Percentiles rank a stretch among this genome's conserved stretches.
These are phyloP conservation scores for Grapholita molesta DNA, from an alignment of 1,140 invertebrate species.

Conservation along the genomic window DNA sequence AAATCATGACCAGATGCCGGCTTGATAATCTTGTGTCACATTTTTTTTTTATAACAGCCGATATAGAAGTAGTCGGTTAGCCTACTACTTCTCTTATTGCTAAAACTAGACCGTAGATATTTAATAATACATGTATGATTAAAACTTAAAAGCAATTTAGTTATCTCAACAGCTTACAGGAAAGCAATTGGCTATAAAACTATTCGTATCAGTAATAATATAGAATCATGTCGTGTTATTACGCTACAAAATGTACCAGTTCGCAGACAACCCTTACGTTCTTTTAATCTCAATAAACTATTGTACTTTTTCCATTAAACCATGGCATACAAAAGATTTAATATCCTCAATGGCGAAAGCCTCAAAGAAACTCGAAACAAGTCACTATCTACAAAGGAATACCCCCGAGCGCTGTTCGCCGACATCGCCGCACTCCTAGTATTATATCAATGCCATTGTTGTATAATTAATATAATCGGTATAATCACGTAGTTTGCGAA, in stretches of 20 bases:
- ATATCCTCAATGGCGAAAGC: background rate
- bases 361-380: constrained; percentile 14
- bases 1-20: too few species aligned
- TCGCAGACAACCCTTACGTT: background rate
- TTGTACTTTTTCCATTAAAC: background rate
- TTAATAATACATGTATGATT: too few species aligned
- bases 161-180: too few species aligned
- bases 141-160: too few species aligned
- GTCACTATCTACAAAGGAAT: constrained; percentile 11
- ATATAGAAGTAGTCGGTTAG: too few species aligned
- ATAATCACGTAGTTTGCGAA: background rate
- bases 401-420: background rate
- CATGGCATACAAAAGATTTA: background rate
- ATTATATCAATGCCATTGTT: constrained; percentile 6
- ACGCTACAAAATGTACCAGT: background rate
- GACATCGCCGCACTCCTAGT: background rate
- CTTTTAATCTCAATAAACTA: background rate
- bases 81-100: too few species aligned
- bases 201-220: too few species aligned
- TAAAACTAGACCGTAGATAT: too few species aligned
- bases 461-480: constrained; percentile 11
- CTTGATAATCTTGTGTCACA: too few species aligned
- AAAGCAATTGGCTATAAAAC: too few species aligned
- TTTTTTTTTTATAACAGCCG: too few species aligned
- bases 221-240: too few species aligned